phyloP scores from a whole-genome alignment of 2,888 invertebrate species.

The Polydrusus cervinus region DNA sequence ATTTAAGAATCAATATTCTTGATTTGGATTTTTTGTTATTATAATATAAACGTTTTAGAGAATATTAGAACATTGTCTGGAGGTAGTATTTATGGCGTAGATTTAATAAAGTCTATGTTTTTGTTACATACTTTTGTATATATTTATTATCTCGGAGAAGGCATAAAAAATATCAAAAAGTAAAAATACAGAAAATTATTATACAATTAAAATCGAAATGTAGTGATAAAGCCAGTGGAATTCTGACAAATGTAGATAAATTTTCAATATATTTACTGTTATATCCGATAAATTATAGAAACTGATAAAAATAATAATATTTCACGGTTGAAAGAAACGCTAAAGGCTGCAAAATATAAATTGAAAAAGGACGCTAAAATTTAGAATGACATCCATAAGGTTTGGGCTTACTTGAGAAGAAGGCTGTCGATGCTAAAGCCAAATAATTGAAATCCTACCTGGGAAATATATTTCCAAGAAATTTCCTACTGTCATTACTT shows the following conservation, averaged over 20 bases:
- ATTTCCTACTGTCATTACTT: conserved; percentile 50
- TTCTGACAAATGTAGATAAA: background rate
- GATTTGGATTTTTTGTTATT: no score
- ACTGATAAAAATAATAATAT: conserved; percentile 36
- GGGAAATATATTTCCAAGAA: conserved; percentile 47
- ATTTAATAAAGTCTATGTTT: no score
- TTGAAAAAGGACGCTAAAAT: conserved; percentile 39
- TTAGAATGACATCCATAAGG: conserved; percentile 52
- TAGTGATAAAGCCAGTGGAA: background rate
- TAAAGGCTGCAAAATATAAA: conserved; percentile 47
- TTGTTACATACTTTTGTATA: no score
- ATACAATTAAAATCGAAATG: background rate
- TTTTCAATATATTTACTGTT: conserved; percentile 6
- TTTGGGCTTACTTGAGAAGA: conserved; percentile 47
- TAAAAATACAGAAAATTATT: background rate
- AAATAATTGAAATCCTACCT: conserved; percentile 55
- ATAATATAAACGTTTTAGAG: no score
- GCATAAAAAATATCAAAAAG: no score
- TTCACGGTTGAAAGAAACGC: conserved; percentile 30
- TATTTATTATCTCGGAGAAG: no score
- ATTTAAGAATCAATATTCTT: no score
- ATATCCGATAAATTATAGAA: conserved; percentile 9
- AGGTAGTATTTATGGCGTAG: no score
- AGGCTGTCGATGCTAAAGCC: conserved; percentile 51
- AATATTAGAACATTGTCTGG: no score